Evolutionary conservation across 1,140 invertebrate species (phyloP), one percentile per base, ranked within the genome.

Genomic region (Micrasema minimum): DNA sequence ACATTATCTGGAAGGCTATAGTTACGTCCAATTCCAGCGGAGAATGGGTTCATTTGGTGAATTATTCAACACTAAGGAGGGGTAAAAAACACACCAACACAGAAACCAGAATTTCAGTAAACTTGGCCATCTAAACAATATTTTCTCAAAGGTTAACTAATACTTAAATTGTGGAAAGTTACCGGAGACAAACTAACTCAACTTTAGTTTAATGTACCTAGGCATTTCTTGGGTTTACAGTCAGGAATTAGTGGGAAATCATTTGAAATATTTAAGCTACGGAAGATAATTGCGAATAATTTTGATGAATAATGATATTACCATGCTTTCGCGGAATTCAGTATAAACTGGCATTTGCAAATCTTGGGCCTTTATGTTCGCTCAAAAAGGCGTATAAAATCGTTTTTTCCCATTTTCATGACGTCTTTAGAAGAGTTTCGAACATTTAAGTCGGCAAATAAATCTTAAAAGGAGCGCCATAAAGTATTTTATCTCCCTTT

Each of bases 381-480:
- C 59, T 46, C 59, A 46, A 64, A 64, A 64, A 64, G 59, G 59
- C 59, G 43, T 64, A 64, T 64, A 64, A 64, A 64, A 64, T 64
- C 22, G 59, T 64, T 64, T 64, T 64, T 64, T 64, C 59, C 55
- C 41, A 46, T 48, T 64, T 64, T 64, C 59, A 35, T 64, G 48
- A 66, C 48, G 64, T 66, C 11, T 51, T 66, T 51, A 53, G 64
- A 66, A 66, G 64, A 66, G 46, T 51, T 51, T 66, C 64, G 31
- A 66, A 51, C 45, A 66, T 73, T 73, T 73, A 73, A 64, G 72
- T 66, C 53, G 61, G 66, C 59, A 65, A 73, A 73, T 73, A 73
- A 73, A 73, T 73, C 72, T 73, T 69, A 61, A 69, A 69, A 69
- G 72, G 72, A 73, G 68, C 68, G 72, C 72, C 50, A 73, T 73